Percentiles rank a stretch among this genome's conserved stretches.
phyloP scores from a whole-genome alignment of 2,888 invertebrate genomes.

The Noctua comes region DNA sequence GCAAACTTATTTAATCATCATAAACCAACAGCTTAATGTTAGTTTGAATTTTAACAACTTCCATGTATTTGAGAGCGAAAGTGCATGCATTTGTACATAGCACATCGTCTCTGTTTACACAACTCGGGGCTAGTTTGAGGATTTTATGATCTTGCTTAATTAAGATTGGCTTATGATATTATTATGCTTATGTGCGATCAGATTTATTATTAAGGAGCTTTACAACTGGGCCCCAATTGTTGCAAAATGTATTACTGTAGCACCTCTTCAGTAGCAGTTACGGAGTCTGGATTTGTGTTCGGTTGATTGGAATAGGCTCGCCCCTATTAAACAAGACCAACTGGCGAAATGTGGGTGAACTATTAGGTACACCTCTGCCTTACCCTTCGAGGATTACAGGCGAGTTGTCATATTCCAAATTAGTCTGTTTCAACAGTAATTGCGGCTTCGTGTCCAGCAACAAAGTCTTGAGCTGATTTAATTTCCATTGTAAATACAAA shows the following conservation, averaged over 20 bases:
- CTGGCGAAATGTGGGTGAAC: not conserved
- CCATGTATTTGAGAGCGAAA: slow-evolving; percentile 57
- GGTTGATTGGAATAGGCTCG: no score
- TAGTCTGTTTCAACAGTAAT: not conserved
- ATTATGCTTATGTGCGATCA: not conserved
- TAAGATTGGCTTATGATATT: slow-evolving; percentile 14
- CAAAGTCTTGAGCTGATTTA: slow-evolving; percentile 37
- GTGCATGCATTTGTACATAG: slow-evolving; percentile 51
- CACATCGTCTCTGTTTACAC: slow-evolving; percentile 30
- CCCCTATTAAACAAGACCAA: not conserved
- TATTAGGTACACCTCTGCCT: not conserved
- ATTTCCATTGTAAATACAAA: slow-evolving; percentile 54
- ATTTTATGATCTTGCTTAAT: slow-evolving; percentile 25
- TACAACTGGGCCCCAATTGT: not conserved
- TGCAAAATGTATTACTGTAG: not conserved
- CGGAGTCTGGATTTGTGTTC: not conserved
- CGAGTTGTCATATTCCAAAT: slow-evolving; percentile 4
- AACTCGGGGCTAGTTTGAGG: slow-evolving; percentile 1
- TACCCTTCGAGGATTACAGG: not conserved
- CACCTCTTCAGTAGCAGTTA: not conserved
- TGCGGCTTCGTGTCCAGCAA: slow-evolving; percentile 20
- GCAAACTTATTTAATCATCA: slow-evolving; percentile 54
- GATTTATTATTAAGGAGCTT: not conserved
- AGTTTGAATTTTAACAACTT: slow-evolving; percentile 47
- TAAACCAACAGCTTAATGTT: slow-evolving; percentile 36